Conservation (phyloP, 2,888 invertebrate species). For the Achlya flavicornis region DNA sequence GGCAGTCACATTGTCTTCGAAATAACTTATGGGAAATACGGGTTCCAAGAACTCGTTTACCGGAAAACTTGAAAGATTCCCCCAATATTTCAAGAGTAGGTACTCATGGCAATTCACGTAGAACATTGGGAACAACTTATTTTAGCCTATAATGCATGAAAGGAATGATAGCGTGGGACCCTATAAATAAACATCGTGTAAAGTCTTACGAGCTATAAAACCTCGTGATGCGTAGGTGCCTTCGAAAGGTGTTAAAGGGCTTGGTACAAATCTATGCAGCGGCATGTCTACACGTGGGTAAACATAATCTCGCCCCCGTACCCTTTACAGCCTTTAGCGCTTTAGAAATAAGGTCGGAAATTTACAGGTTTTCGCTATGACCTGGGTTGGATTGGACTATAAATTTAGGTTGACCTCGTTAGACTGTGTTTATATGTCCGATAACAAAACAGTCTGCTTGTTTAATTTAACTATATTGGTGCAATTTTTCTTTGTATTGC, state of each 20-base stretch:
- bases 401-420: slow-evolving; percentile 19
- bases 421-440: slow-evolving; percentile 24
- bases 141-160: no score
- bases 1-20: background rate
- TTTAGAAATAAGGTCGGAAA: slow-evolving; percentile 5
- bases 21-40: background rate
- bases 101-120: background rate
- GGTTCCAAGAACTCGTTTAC: background rate
- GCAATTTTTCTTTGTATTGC: background rate
- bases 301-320: slow-evolving; percentile 9
- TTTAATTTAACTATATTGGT: slow-evolving; percentile 15
- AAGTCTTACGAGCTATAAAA: background rate
- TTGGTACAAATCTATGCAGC: slow-evolving; percentile 9
- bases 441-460: slow-evolving; percentile 26
- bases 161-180: background rate
- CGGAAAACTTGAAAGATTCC: background rate
- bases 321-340: slow-evolving; percentile 5
- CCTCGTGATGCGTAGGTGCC: slow-evolving; percentile 9
- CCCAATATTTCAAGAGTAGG: background rate
- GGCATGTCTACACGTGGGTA: slow-evolving; percentile 10
- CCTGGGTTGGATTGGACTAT: slow-evolving; percentile 17
- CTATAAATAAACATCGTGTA: background rate
- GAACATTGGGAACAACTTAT: background rate
- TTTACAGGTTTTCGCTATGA: background rate
- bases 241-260: slow-evolving; percentile 5